These are phyloP conservation scores for Argyresthia goedartella DNA, from an alignment of 2,888 invertebrate species.

Conservation along the genomic window DNA sequence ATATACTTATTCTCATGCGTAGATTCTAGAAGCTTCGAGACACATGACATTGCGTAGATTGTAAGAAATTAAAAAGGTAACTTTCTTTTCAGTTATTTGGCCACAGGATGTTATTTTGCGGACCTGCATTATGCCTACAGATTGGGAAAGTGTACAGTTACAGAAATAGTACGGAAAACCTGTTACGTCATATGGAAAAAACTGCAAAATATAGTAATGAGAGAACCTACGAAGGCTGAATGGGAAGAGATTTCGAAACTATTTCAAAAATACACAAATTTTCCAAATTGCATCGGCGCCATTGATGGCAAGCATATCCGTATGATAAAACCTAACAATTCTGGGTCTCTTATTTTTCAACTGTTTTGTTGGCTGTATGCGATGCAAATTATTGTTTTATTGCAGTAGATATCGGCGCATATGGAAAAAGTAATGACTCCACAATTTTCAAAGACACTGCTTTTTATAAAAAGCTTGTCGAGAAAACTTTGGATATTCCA, in stretches of 20 bases:
- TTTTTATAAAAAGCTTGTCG: conserved; percentile 15
- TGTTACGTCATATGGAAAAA: no score
- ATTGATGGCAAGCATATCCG: conserved; percentile 14
- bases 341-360: conserved; percentile 21
- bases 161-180: no score
- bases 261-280: conserved; percentile 19
- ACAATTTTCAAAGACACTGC: conserved; percentile 13
- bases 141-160: background rate
- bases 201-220: background rate
- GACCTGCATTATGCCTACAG: conserved; percentile 17
- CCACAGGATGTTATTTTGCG: conserved; percentile 19
- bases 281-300: conserved; percentile 14
- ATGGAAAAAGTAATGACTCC: conserved; percentile 18
- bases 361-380: conserved; percentile 20
- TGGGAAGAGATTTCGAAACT: conserved; percentile 18
- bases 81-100: conserved; percentile 20
- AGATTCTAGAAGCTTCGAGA: no score
- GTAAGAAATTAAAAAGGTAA: no score
- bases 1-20: no score
- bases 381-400: conserved; percentile 22
- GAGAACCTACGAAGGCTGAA: conserved; percentile 14
- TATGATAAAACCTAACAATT: conserved; percentile 15
- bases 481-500: conserved; percentile 15
- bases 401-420: conserved; percentile 19
- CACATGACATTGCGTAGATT: no score